Evolutionary conservation across 2,888 invertebrate species (phyloP).

Genomic region (Thymelicus lineola): DNA sequence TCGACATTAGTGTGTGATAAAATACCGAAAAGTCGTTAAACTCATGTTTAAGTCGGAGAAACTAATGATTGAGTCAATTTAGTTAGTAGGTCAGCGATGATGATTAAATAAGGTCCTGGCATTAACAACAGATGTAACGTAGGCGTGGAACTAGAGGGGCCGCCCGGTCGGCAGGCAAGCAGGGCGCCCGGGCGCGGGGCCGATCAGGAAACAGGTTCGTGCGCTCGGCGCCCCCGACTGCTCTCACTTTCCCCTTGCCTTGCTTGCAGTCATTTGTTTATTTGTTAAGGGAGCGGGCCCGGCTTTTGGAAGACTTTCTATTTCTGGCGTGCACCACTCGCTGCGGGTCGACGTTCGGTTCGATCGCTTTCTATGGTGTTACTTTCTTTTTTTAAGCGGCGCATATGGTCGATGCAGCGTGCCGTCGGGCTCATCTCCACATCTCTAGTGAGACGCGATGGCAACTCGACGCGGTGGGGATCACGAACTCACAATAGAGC

Average conservation of each 20-base stretch:
- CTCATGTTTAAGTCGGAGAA: slow-evolving; percentile 8
- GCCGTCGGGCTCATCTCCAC: slow-evolving; percentile 64
- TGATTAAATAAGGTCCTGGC: slow-evolving; percentile 54
- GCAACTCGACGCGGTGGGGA: slow-evolving; percentile 53
- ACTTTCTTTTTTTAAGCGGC: slow-evolving; percentile 79
- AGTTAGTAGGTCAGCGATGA: slow-evolving; percentile 71
- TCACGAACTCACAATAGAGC: slow-evolving; percentile 73
- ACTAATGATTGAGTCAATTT: slow-evolving; percentile 66
- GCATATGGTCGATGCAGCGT: slow-evolving; percentile 55
- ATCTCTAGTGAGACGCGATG: slow-evolving; percentile 48
- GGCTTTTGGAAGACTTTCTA: slow-evolving; percentile 81
- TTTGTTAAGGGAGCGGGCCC: slow-evolving; percentile 77
- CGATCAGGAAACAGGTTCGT: slow-evolving; percentile 70
- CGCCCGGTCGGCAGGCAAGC: slow-evolving; percentile 38
- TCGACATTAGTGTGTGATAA: slow-evolving; percentile 19
- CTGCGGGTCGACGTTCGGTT: slow-evolving; percentile 77
- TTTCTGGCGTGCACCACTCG: slow-evolving; percentile 78
- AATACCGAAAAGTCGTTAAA: slow-evolving; percentile 15
- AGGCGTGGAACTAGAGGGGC: slow-evolving; percentile 38
- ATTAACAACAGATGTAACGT: slow-evolving; percentile 53
- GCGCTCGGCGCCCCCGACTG: slow-evolving; percentile 60
- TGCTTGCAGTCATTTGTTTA: slow-evolving; percentile 66
- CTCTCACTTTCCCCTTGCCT: slow-evolving; percentile 80
- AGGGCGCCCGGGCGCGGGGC: slow-evolving; percentile 39
- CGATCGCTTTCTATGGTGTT: slow-evolving; percentile 79